Conservation (phyloP, 2,888 invertebrate species). For the Euphydryas editha region DNA sequence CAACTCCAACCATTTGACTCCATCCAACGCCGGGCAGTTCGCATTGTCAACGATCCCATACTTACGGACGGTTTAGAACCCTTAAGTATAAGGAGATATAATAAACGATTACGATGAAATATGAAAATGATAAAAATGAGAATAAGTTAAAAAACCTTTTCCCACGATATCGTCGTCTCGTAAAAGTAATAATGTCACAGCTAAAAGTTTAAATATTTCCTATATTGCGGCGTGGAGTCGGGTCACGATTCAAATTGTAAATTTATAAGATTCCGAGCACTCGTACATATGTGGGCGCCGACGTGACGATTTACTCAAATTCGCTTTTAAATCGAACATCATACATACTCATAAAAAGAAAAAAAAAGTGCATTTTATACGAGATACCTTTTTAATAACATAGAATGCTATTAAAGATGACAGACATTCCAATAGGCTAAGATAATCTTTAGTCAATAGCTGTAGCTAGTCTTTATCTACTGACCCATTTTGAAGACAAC, state of each 20-base stretch:
- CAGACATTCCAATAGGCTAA: no score
- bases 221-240: constrained; percentile 38
- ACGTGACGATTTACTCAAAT: constrained; percentile 19
- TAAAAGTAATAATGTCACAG: constrained; percentile 37
- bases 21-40: no score
- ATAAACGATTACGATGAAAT: constrained; percentile 8
- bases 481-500: background rate
- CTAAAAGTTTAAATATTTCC: constrained; percentile 40
- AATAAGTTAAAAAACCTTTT: constrained; percentile 8
- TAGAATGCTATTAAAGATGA: no score
- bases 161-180: constrained; percentile 4
- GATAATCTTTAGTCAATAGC: no score
- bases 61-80: no score
- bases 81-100: no score
- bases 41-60: no score
- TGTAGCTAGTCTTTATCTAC: no score
- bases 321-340: constrained; percentile 7
- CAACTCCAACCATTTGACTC: no score
- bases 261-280: constrained; percentile 47
- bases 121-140: constrained; percentile 13
- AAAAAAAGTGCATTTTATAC: background rate
- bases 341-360: background rate
- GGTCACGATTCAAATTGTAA: constrained; percentile 51
- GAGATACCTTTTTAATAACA: no score
- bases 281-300: constrained; percentile 37